Evolutionary conservation across 2,888 invertebrate species (phyloP).

Genomic region (Drosophila tripunctata): DNA sequence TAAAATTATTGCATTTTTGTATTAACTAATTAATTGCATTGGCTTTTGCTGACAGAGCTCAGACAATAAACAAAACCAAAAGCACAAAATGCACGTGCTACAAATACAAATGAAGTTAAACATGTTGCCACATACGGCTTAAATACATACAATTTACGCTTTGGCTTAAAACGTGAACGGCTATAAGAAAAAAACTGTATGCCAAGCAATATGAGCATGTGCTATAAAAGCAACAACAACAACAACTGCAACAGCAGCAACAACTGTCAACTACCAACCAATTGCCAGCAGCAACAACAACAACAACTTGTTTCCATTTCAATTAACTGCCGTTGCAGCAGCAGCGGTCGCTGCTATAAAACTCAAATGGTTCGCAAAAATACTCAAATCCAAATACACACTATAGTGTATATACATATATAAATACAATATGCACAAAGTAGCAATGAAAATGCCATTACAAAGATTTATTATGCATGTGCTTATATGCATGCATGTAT

Average conservation of each 20-base stretch:
- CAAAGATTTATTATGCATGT: constrained; percentile 34
- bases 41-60: constrained; percentile 24
- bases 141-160: constrained; percentile 8
- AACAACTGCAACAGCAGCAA: background rate
- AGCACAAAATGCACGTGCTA: constrained; percentile 20
- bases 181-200: constrained; percentile 28
- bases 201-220: constrained; percentile 39
- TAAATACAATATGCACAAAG: constrained; percentile 15
- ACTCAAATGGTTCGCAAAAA: constrained; percentile 35
- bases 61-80: constrained; percentile 4
- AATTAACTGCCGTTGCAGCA: constrained; percentile 59
- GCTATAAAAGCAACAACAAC: constrained; percentile 29
- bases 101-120: constrained; percentile 31
- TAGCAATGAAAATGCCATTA: constrained; percentile 34
- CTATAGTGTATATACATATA: background rate
- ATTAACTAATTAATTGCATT: constrained; percentile 33
- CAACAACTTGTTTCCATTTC: constrained; percentile 59
- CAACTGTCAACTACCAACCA: constrained; percentile 20
- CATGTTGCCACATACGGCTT: constrained; percentile 16
- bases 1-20: constrained; percentile 41
- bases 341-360: constrained; percentile 30
- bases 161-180: constrained; percentile 17
- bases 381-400: constrained; percentile 1
- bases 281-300: constrained; percentile 22
- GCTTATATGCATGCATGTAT: background rate